Evolutionary conservation across 2,797 vertebrate genomes (phyloP), one percentile per base, ranked within the genome.

Genomic region (Heterohyrax brucei): DNA sequence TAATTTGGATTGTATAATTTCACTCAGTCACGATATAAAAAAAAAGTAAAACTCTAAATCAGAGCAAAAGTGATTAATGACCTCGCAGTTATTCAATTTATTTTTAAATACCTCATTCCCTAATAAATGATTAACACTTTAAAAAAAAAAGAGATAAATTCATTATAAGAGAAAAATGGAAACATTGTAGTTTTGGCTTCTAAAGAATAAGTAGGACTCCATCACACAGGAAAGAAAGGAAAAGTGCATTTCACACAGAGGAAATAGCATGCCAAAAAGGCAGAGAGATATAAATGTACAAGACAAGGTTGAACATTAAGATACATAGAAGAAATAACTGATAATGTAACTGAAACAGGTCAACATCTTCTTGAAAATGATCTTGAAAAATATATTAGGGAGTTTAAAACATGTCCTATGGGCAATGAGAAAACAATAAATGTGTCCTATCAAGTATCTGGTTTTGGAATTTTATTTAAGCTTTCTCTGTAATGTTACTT

Each of bases 401-500:
- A 75, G 53, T 66, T 87, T 62, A 30, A 87, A 72, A 83, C 68
- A 76, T 89, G 56, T 72, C 30, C n/a, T n/a, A 70, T 8, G 87
- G 18, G 1, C 46, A 91, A 76, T 59, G 46, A 94, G 19, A 46
- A 91, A 48, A 83, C 26, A 80, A 8, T 22, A 19, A 73, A 68
- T 18, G 10, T 87, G 77, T 85, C 77, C 64, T 85, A 59, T 85
- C 39, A 26, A 44, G n/a, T 3, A 62, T 53, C 66, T 78, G 46
- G 28, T 66, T 87, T 73, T 10, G 10, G 22, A 84, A 90, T 91
- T 90, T 73, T 50, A 92, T 61, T 76, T 70, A 82, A 39, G 68
- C 10, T 70, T 90, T 83, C 80, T 61, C 56, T 72, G 46, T 92
- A 93, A 82, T 70, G 70, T 87, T 76, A 46, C 44, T 66, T 82